These are phyloP conservation scores for Celastrina argiolus DNA, from an alignment of 2,888 invertebrate genomes.

Conservation along the genomic window DNA sequence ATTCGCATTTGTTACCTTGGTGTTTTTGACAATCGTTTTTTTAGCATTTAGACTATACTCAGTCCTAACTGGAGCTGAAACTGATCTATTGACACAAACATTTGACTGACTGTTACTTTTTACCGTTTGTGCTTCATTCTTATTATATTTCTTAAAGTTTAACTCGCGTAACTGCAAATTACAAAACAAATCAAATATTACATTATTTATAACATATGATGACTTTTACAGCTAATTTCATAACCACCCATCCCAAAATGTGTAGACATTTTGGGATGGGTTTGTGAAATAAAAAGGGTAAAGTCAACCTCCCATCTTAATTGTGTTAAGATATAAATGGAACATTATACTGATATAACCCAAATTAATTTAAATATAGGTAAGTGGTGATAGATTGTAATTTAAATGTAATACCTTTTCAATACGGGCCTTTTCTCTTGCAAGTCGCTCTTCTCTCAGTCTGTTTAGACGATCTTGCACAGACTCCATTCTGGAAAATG, in stretches of 20 bases:
- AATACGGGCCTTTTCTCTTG: slow-evolving; percentile 62
- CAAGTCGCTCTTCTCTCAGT: slow-evolving; percentile 57
- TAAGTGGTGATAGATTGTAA: background rate
- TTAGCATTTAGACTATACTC: background rate
- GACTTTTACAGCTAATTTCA: no score
- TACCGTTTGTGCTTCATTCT: slow-evolving; percentile 25
- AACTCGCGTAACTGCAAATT: slow-evolving; percentile 55
- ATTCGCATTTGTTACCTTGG: background rate
- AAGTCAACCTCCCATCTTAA: no score
- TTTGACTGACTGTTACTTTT: slow-evolving; percentile 24
- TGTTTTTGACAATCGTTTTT: background rate
- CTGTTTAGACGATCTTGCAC: slow-evolving; percentile 48
- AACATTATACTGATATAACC: no score
- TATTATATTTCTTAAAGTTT: slow-evolving; percentile 56
- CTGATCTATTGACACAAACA: slow-evolving; percentile 2
- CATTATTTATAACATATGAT: no score
- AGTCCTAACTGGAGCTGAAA: slow-evolving; percentile 14
- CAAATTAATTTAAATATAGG: no score
- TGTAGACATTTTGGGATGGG: no score
- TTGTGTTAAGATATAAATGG: no score
- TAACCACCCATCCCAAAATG: no score
- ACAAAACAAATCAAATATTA: slow-evolving; percentile 20
- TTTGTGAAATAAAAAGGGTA: no score
- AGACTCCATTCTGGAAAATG: slow-evolving; percentile 38
- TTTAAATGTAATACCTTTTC: slow-evolving; percentile 52